Evolutionary conservation across 2,797 vertebrate species (phyloP).

Genomic region (Lutjanus campechanus): DNA sequence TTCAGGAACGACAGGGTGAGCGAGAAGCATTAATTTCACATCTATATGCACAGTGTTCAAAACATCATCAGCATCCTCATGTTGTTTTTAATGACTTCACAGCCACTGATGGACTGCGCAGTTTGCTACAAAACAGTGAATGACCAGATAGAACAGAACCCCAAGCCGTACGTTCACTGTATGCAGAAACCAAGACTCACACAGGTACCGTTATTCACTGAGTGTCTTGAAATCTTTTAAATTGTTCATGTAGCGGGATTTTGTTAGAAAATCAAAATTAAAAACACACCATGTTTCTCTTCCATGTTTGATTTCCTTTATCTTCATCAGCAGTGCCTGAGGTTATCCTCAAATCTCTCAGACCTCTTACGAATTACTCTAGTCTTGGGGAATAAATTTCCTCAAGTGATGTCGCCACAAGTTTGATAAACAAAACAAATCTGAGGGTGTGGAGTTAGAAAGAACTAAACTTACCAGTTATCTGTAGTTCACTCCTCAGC

Average conservation of each 20-base stretch:
- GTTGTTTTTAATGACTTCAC: conserved; percentile 10
- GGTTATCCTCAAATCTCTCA: background rate
- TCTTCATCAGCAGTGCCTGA: background rate
- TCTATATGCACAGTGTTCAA: background rate
- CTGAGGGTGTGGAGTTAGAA: no score
- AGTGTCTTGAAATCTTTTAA: no score
- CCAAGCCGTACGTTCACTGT: conserved; percentile 80
- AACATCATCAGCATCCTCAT: background rate
- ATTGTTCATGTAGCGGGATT: background rate
- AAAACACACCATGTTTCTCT: background rate
- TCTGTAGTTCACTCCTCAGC: no score
- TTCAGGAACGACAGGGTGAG: conserved; percentile 85
- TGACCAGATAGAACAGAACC: conserved; percentile 42
- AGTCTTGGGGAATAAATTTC: no score
- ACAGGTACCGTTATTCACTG: conserved; percentile 31
- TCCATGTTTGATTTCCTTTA: background rate
- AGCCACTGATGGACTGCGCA: conserved; percentile 83
- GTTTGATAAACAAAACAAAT: no score
- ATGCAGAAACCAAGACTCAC: conserved; percentile 80
- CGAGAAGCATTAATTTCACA: background rate
- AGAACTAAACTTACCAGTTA: no score
- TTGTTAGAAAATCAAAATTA: background rate
- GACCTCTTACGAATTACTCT: background rate
- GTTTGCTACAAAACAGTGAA: conserved; percentile 77
- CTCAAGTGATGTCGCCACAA: no score